Percentiles rank a stretch among this genome's conserved stretches.
phyloP scores from a whole-genome alignment of 2,113 vertebrate genomes.

The Circaetus cinerascens region DNA sequence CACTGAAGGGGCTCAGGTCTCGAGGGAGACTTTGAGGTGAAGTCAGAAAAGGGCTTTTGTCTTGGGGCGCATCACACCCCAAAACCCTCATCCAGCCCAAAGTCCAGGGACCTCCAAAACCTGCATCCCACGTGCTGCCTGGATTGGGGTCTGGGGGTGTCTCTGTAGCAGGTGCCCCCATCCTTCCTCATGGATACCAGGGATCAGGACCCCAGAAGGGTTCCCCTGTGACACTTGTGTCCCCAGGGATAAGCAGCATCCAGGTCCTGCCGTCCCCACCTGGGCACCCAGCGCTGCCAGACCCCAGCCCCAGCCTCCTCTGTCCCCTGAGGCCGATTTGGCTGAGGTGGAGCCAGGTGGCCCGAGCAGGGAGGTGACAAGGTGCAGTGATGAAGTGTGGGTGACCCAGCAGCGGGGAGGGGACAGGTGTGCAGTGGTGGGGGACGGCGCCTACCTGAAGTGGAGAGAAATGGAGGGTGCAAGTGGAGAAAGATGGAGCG shows the following conservation, averaged over 20 bases:
- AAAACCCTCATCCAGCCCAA: background rate
- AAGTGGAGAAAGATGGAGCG: conserved; percentile 52
- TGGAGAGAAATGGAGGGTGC: conserved; percentile 59
- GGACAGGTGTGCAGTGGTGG: background rate
- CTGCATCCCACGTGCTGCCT: background rate
- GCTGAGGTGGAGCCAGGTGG: background rate
- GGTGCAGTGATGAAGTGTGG: background rate
- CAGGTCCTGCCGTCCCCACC: background rate
- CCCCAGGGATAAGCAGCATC: background rate
- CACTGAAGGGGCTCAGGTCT: background rate
- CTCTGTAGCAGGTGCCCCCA: background rate
- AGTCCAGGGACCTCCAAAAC: background rate
- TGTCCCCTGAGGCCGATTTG: accelerated
- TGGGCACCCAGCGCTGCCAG: accelerated
- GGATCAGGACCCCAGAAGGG: background rate
- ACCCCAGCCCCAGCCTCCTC: background rate
- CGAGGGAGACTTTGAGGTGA: accelerated
- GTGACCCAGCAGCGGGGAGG: background rate
- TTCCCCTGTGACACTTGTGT: background rate
- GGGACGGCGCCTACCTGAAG: conserved; percentile 70
- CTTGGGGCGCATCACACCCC: background rate
- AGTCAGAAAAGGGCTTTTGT: background rate
- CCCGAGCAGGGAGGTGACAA: background rate
- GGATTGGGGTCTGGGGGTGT: background rate
- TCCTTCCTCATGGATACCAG: background rate